Conservation (phyloP, 1,140 invertebrate species). For the Zophobas atratus region DNA sequence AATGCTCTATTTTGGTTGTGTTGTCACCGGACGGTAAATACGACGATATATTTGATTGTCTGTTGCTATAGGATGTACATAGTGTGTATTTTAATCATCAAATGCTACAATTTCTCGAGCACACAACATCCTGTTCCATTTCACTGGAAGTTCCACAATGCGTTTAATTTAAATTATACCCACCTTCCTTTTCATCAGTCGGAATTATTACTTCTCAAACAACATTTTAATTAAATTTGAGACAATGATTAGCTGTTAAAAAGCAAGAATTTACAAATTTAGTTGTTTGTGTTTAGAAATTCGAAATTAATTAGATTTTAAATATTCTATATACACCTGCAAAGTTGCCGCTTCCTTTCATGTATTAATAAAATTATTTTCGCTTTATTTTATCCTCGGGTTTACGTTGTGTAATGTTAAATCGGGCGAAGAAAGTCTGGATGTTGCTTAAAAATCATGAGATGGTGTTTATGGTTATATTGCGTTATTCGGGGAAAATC, state of each 20-base stretch:
- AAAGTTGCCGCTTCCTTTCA: conserved; percentile 9
- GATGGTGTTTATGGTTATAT: conserved; percentile 47
- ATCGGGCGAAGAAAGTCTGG: conserved; percentile 4
- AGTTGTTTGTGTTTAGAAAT: conserved; percentile 36
- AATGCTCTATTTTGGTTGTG: no score
- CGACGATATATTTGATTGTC: no score
- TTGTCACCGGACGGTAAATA: no score
- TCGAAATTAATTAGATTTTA: conserved; percentile 32
- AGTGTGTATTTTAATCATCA: no score
- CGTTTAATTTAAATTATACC: conserved; percentile 36
- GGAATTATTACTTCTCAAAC: conserved; percentile 43
- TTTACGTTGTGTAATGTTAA: background rate
- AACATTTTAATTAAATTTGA: conserved; percentile 38
- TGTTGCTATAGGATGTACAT: no score
- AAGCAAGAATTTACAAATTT: conserved; percentile 36
- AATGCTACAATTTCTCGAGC: no score
- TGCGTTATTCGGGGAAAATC: conserved; percentile 35
- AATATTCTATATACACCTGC: conserved; percentile 39
- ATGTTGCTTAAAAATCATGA: conserved; percentile 38
- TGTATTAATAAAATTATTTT: conserved; percentile 20
- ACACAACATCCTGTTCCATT: no score
- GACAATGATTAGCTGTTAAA: conserved; percentile 40
- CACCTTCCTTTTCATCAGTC: conserved; percentile 13
- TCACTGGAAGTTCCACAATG: background rate
- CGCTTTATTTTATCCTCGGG: no score